Evolutionary conservation across 2,797 vertebrate genomes (phyloP).

Genomic region (Tokudaia muenninki): DNA sequence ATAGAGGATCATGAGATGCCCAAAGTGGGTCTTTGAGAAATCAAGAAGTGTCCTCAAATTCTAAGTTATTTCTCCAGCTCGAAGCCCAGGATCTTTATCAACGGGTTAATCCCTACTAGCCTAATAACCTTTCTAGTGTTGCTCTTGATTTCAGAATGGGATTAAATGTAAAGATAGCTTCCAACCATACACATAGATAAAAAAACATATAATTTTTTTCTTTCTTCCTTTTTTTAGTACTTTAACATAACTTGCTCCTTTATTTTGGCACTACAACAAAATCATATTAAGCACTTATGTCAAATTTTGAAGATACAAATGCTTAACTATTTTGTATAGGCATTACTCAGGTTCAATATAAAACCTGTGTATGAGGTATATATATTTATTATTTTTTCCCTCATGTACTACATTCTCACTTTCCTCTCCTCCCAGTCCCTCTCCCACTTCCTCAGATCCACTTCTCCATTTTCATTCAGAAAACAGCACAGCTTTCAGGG

Average conservation of each 20-base stretch:
- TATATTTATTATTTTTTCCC: neutral
- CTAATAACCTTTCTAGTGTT: neutral
- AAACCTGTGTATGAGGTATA: neutral
- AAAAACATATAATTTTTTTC: too few relatives aligned
- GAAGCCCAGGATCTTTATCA: neutral
- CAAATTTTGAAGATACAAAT: conserved; percentile 19
- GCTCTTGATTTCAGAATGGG: neutral
- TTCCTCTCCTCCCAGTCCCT: neutral
- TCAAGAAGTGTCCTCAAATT: neutral
- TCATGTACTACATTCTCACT: neutral
- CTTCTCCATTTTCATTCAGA: neutral
- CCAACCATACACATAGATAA: neutral
- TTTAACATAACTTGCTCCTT: conserved; percentile 62
- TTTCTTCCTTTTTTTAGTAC: neutral
- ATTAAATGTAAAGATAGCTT: neutral
- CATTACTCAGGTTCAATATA: conserved; percentile 28
- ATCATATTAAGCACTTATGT: neutral
- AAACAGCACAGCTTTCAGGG: neutral
- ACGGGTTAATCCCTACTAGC: neutral
- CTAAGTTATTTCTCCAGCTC: neutral
- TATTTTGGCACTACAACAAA: conserved; percentile 64
- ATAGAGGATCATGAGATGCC: neutral
- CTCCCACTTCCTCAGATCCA: neutral
- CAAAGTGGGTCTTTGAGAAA: neutral
- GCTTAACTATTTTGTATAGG: neutral